Conservation (phyloP, 2,797 vertebrate genomes). For the Liparis tanakae region DNA sequence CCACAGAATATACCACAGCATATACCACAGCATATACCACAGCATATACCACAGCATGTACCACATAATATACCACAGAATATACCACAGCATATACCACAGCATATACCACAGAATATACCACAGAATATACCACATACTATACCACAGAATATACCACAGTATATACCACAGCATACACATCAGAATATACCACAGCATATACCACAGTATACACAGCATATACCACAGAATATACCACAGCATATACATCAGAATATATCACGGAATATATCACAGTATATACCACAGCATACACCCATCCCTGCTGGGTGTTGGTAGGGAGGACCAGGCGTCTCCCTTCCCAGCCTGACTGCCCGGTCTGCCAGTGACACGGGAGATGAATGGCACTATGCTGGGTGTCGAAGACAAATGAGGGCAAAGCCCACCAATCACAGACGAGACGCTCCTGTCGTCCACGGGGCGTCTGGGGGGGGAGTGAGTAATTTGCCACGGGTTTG, state of each 20-base stretch:
- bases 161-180: too few species aligned
- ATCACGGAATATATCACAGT: too few species aligned
- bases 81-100: too few species aligned
- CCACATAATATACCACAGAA: conserved; percentile 50
- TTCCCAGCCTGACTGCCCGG: conserved; percentile 53
- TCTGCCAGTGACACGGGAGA: conserved; percentile 73
- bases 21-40: too few species aligned
- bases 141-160: conserved; percentile 1
- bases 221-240: too few species aligned
- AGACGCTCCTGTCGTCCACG: conserved; percentile 55
- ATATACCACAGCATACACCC: too few species aligned
- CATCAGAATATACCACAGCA: too few species aligned
- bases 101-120: too few species aligned
- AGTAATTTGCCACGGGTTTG: conserved; percentile 76
- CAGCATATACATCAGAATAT: too few species aligned
- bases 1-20: too few species aligned
- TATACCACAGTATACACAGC: too few species aligned
- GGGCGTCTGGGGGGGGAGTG: conserved; percentile 40
- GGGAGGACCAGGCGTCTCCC: conserved; percentile 55
- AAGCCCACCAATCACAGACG: conserved; percentile 71
- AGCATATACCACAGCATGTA: too few species aligned
- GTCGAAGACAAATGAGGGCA: conserved; percentile 81
- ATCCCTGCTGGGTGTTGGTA: conserved; percentile 21
- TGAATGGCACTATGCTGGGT: conserved; percentile 67
- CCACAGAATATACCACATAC: conserved; percentile 25